phyloP scores from a whole-genome alignment of 2,113 vertebrate species.

The Alosa alosa region DNA sequence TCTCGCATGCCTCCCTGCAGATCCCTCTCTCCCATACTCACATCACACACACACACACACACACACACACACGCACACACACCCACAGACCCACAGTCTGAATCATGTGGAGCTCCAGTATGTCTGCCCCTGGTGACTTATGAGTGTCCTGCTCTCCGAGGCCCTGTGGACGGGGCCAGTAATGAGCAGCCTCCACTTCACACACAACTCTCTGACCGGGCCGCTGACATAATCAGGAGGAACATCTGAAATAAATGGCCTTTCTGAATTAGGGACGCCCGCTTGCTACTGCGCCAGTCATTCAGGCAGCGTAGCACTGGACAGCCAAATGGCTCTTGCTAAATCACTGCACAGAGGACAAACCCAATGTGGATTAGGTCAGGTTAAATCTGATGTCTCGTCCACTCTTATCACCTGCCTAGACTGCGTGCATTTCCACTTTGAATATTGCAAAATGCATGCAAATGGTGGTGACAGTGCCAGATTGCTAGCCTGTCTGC shows the following conservation, averaged over 20 bases:
- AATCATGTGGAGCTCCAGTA: neutral
- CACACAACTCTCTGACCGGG: slow-evolving; percentile 1
- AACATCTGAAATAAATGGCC: slow-evolving; percentile 5
- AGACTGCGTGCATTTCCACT: neutral
- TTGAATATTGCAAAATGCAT: neutral
- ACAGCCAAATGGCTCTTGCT: neutral
- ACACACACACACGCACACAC: neutral
- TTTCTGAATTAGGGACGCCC: neutral
- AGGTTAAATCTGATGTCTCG: neutral
- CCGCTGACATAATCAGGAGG: slow-evolving; percentile 3
- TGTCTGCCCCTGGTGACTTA: slow-evolving; percentile 16
- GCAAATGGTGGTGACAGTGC: neutral
- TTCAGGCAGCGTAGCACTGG: neutral
- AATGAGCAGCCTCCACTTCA: neutral
- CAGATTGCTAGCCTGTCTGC: neutral
- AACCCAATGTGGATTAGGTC: neutral
- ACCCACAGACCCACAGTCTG: slow-evolving; percentile 36
- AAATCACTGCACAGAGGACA: neutral
- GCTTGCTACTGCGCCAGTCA: neutral
- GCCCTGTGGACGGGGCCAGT: neutral
- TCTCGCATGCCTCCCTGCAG: neutral
- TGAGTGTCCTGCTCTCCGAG: neutral
- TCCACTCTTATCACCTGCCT: neutral
- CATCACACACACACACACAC: neutral
- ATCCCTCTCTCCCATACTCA: neutral